Base-by-base conservation (phyloP, 2,888 invertebrate species). In the Andrena fulva region DNA sequence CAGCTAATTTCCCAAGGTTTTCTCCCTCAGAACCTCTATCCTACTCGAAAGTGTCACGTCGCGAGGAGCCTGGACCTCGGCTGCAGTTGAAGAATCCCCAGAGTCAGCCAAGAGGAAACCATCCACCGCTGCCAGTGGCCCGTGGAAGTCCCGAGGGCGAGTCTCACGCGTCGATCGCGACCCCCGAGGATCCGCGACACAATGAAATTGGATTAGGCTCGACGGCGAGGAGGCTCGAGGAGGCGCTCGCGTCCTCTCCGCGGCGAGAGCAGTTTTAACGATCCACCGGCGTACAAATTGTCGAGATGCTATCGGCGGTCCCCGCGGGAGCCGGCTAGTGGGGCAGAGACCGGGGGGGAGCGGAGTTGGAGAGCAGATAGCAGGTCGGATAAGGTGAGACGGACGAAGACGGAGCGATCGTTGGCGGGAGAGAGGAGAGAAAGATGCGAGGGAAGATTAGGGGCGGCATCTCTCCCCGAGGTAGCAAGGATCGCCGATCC, bases 241-340 rank as follows among this genome's bases (percentile, higher is more conserved):
- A 67, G 70, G 35, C 59, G 29, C 48, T n/a, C 54, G 56, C 20
- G 35, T 60, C 35, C 60, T 27, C 63, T 63, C 70, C 64, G 31
- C 16, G 33, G 69, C 29, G 77, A 81, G 85, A 83, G 64, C 73
- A 87, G 80, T 89, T 92, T 92, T 92, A 92, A 92, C 92, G 92
- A 92, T 92, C 91, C 86, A 85, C 87, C 90, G 88, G 77, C 87
- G 91, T 91, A 92, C 93, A 91, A 92, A 92, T 92, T 91, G 91
- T 91, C 89, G 90, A 92, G 93, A 93, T 93, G 85, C 85, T 93
- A 93, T 93, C 92, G 20, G 52, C 8, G 56, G 31, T 68, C 69
- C 79, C 82, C 81, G 87, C 80, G 80, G 80, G 80, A 75, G 84
- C 77, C 35, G 73, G 71, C 72, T 48, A 48, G 71, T 69, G 75